Evolutionary conservation across 2,888 invertebrate genomes (phyloP).

Genomic region (Strigamia crassipes): DNA sequence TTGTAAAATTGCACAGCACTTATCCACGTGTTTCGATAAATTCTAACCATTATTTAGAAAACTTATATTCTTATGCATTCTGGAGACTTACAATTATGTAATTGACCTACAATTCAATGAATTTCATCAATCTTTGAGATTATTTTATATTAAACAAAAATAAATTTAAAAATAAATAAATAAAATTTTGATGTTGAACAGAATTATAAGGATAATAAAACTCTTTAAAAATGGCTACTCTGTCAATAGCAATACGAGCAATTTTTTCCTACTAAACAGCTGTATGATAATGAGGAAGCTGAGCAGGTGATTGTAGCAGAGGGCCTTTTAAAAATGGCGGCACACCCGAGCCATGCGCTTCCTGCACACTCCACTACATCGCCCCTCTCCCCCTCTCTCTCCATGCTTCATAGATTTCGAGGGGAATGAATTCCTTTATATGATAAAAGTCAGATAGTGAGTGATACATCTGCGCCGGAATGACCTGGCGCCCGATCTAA

Average conservation of each 20-base stretch:
- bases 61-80: too few relatives aligned
- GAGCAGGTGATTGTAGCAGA: conserved; percentile 40
- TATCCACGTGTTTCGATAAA: too few relatives aligned
- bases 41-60: too few relatives aligned
- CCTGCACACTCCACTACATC: conserved; percentile 14
- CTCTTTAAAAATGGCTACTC: conserved; percentile 45
- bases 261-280: conserved; percentile 25
- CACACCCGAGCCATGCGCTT: conserved; percentile 43
- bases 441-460: conserved; percentile 33
- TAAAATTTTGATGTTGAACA: not conserved
- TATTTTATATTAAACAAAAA: not conserved
- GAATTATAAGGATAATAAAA: not conserved
- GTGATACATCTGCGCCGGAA: conserved; percentile 24
- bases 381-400: conserved; percentile 6
- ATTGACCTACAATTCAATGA: too few relatives aligned
- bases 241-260: not conserved
- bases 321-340: conserved; percentile 45
- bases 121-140: not conserved
- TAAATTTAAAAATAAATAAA: not conserved
- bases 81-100: too few relatives aligned
- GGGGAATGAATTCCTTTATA: conserved; percentile 34
- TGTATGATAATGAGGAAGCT: conserved; percentile 45
- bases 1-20: too few relatives aligned
- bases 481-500: not conserved
- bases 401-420: conserved; percentile 30